Percentiles rank a stretch among this genome's conserved stretches.
Conservation (phyloP, 2,888 invertebrate genomes). For the Julus scandinavius region DNA sequence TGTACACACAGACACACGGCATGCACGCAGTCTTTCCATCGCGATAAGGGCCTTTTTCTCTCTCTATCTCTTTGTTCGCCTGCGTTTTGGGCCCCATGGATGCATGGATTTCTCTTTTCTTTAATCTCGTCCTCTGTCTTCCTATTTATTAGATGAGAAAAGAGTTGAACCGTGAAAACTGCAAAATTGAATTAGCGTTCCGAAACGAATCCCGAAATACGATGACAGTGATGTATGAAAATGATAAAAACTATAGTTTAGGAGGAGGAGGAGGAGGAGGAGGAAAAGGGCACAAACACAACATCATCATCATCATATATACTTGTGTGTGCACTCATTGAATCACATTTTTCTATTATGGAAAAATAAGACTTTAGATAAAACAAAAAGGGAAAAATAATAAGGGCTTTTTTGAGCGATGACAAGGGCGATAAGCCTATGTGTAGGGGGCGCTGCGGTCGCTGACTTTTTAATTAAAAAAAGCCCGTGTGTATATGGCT, state of each 20-base stretch:
- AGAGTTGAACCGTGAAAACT: conserved; percentile 52
- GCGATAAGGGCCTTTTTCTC: too few relatives aligned
- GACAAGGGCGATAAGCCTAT: background rate
- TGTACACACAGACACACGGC: too few relatives aligned
- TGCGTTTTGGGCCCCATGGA: too few relatives aligned
- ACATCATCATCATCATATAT: too few relatives aligned
- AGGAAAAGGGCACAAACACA: background rate
- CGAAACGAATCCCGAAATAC: background rate
- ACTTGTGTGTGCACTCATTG: conserved; percentile 8
- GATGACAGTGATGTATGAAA: conserved; percentile 34
- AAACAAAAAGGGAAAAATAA: background rate
- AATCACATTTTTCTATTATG: conserved; percentile 30
- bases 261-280: too few relatives aligned
- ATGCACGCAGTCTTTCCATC: too few relatives aligned
- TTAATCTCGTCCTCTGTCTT: background rate
- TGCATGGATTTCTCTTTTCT: too few relatives aligned
- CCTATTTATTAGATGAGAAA: conserved; percentile 20
- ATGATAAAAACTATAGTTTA: conserved; percentile 44
- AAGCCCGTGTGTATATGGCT: background rate
- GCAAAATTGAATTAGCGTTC: conserved; percentile 51
- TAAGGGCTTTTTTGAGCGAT: background rate
- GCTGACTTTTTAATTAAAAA: conserved; percentile 39
- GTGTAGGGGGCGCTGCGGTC: background rate
- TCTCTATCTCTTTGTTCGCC: too few relatives aligned
- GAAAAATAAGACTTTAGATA: background rate